Percentiles rank a stretch among this genome's conserved stretches.
These are phyloP conservation scores for Cylindroiulus punctatus DNA, from an alignment of 2,888 invertebrate species.

Conservation along the genomic window DNA sequence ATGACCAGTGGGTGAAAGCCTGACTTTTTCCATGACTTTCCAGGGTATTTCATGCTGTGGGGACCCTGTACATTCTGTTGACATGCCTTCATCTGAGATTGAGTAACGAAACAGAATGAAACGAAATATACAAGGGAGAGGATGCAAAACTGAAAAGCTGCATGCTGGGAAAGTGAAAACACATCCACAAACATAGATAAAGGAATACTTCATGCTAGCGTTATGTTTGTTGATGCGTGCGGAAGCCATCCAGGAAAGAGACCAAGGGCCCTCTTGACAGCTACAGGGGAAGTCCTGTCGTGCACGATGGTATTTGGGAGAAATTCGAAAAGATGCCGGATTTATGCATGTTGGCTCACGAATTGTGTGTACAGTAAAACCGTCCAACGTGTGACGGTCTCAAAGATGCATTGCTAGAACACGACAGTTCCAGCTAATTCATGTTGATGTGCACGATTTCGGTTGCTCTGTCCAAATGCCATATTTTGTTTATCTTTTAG, in stretches of 20 bases:
- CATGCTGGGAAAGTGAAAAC: neutral
- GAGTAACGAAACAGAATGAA: neutral
- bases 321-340: neutral
- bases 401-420: neutral
- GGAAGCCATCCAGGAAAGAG: neutral
- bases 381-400: neutral
- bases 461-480: neutral
- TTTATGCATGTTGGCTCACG: neutral
- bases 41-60: no score
- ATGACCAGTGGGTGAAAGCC: no score
- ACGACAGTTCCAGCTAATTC: neutral
- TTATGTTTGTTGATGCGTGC: neutral
- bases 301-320: neutral
- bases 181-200: neutral
- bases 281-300: neutral
- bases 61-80: neutral
- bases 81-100: neutral
- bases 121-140: neutral
- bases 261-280: neutral
- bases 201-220: neutral
- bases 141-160: neutral
- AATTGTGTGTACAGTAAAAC: neutral
- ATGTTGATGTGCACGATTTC: neutral
- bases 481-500: no score
- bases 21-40: no score